Base-by-base conservation (phyloP, 2,888 invertebrate genomes). In the Pristionchus arcanus region DNA sequence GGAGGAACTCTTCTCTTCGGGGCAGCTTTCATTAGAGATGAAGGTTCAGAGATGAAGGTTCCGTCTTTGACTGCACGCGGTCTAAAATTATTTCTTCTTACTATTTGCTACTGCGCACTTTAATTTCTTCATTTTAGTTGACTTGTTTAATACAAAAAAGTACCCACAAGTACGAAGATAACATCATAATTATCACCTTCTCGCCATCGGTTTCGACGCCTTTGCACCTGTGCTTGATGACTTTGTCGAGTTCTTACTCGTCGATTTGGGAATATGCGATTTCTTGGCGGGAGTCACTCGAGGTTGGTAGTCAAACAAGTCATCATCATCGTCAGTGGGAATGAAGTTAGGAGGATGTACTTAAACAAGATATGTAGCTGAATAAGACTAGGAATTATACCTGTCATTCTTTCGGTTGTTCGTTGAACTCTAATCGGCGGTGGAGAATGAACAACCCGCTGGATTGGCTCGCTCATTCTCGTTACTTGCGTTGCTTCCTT, bases 281-380 rank as follows among this genome's bases (percentile, higher is more conserved):
- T 74, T 74, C 74, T 37, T 74, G 31, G 34, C 31, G 2, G 74
- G 74, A 19, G 37, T 85, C 84, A 15, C n/a, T 28, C 84, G 55
- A 16, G 55, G 84, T 59, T 34, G 31, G 21, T 59, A 37, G 28
- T 59, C 84, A n/a, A 81, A 81, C 9, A 81, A 49, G 21, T 83
- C 83, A 59, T 85, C 84, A 15, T 85, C 84, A 2, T 85, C 84
- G 0, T 85, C 84, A 16, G 55, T 28, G 11, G 84, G 84, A 34
- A 85, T 85, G 59, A 34, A 85, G 28, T 59, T 59, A 2, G 84
- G 84, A 0, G 84, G 84, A 49, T 85, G 84, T 4, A 85, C 84
- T 85, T 59, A 34, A 85, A 53, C n/a, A 55, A 31, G 0, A 16
- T 21, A 34, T 31, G 11, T 0, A 34, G 19, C 9, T 34, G 31